Percentiles rank a stretch among this genome's conserved stretches.
Conservation (phyloP, 2,888 invertebrate species). For the Phasia obesa region DNA sequence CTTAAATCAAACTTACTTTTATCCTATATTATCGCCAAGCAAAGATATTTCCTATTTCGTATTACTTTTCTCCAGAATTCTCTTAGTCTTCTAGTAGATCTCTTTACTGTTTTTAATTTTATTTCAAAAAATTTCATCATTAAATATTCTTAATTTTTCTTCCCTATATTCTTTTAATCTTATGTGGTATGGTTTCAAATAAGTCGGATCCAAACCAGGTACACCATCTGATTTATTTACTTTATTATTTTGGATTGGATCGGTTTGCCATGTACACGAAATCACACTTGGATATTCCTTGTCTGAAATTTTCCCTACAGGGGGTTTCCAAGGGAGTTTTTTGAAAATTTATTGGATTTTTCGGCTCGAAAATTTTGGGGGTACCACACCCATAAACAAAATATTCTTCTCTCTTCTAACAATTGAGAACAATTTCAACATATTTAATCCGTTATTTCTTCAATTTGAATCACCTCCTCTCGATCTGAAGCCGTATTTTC, state of each 20-base stretch:
- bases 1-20: no score
- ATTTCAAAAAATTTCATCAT: not conserved
- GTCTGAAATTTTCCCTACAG: not conserved
- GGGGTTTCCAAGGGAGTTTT: no score
- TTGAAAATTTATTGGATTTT: no score
- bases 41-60: no score
- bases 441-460: not conserved
- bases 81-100: not conserved
- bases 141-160: constrained; percentile 1
- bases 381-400: no score
- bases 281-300: not conserved
- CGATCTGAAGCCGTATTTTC: not conserved
- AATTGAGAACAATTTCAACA: constrained; percentile 18
- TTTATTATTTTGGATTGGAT: not conserved
- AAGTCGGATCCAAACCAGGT: not conserved
- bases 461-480: not conserved
- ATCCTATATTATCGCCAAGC: no score
- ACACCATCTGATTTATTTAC: not conserved
- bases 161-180: constrained; percentile 14
- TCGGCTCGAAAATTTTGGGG: no score
- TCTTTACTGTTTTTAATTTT: not conserved
- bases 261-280: not conserved
- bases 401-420: no score
- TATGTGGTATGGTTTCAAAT: constrained; percentile 9
- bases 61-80: not conserved